Evolutionary conservation across 2,888 invertebrate species (phyloP).

Genomic region (Agrotis exclamationis): DNA sequence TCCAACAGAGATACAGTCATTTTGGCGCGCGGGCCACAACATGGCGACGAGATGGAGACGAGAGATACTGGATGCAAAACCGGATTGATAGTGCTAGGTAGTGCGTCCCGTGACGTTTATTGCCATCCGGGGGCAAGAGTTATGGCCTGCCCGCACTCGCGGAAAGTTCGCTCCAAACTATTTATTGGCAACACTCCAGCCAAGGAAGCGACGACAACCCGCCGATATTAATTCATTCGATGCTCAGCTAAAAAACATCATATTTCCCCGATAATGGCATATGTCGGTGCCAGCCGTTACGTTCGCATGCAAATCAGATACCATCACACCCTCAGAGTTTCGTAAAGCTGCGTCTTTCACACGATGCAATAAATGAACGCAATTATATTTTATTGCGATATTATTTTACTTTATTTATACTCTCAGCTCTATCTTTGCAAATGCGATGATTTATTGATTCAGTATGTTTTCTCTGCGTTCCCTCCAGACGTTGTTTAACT

Average conservation of each 20-base stretch:
- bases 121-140: slow-evolving; percentile 79
- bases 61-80: slow-evolving; percentile 86
- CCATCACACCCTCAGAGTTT: slow-evolving; percentile 43
- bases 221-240: slow-evolving; percentile 83
- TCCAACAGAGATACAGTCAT: slow-evolving; percentile 49
- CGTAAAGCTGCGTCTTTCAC: slow-evolving; percentile 32
- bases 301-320: slow-evolving; percentile 56
- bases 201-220: slow-evolving; percentile 74
- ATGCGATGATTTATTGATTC: slow-evolving; percentile 42
- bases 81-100: slow-evolving; percentile 85
- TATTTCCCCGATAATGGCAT: slow-evolving; percentile 83
- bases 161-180: slow-evolving; percentile 83
- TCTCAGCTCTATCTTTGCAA: slow-evolving; percentile 36
- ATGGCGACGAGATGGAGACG: slow-evolving; percentile 82
- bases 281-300: slow-evolving; percentile 76
- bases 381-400: slow-evolving; percentile 53
- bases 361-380: slow-evolving; percentile 48
- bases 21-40: slow-evolving; percentile 55
- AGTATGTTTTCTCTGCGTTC: slow-evolving; percentile 27
- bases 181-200: slow-evolving; percentile 87
- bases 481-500: slow-evolving; percentile 40
- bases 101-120: slow-evolving; percentile 85
- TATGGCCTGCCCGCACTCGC: slow-evolving; percentile 78
- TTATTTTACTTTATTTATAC: slow-evolving; percentile 49
- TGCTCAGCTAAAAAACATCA: slow-evolving; percentile 87